Conservation (phyloP, 1,140 invertebrate genomes). For the Eupristina koningsbergeri region DNA sequence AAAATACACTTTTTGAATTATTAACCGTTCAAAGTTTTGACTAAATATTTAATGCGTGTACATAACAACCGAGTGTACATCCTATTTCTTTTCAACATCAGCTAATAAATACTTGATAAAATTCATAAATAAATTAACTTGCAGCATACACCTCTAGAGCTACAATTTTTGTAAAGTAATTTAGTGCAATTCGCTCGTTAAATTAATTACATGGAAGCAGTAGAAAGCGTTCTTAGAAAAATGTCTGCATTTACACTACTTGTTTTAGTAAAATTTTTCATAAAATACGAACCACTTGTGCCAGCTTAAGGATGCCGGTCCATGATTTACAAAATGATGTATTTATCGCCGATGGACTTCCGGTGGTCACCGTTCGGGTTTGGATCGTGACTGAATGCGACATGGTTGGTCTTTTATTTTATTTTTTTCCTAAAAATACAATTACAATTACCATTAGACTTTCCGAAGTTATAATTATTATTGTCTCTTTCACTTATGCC, state of each 20-base stretch:
- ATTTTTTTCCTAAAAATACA: no score
- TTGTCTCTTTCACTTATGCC: no score
- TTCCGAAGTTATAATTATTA: no score
- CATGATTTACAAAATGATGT: conserved; percentile 82
- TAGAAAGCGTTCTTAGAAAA: conserved; percentile 28
- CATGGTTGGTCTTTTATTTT: conserved; percentile 73
- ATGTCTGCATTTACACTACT: conserved; percentile 17
- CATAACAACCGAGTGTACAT: background rate
- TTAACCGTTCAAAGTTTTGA: no score
- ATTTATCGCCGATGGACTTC: conserved; percentile 83
- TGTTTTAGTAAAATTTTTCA: background rate
- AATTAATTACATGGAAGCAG: conserved; percentile 18
- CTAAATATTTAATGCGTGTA: no score
- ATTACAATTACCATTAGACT: no score
- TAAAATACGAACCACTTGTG: conserved; percentile 79
- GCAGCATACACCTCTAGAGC: background rate
- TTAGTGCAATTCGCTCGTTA: conserved; percentile 13
- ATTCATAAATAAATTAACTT: background rate
- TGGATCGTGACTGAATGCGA: conserved; percentile 88
- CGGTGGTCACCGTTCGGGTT: conserved; percentile 84
- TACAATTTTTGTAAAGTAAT: background rate
- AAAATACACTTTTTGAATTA: no score
- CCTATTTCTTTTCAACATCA: background rate
- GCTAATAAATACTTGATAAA: background rate
- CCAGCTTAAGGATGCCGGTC: conserved; percentile 82